These are phyloP conservation scores for Chiroxiphia lanceolata DNA, from an alignment of 2,797 vertebrate species.

Conservation along the genomic window DNA sequence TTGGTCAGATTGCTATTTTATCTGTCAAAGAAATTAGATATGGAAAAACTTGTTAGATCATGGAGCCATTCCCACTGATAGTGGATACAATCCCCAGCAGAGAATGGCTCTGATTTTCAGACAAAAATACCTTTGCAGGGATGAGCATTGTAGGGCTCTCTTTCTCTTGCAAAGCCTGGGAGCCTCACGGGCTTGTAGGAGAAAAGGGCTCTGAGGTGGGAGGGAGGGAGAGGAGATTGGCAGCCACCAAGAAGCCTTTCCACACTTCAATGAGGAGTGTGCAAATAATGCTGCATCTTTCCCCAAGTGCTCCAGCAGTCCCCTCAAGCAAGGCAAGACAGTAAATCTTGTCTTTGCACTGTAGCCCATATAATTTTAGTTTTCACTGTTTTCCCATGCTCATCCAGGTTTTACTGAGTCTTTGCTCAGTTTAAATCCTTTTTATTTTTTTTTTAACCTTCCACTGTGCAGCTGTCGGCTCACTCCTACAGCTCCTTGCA, in stretches of 20 bases:
- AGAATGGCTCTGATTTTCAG: neutral
- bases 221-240: neutral
- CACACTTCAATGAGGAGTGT: neutral
- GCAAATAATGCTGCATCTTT: neutral
- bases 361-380: neutral
- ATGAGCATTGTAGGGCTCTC: neutral
- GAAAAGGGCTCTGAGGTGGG: neutral
- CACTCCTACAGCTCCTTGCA: neutral
- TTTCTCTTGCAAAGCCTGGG: neutral
- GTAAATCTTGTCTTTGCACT: neutral
- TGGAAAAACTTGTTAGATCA: neutral
- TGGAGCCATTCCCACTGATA: neutral
- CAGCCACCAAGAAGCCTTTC: neutral
- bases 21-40: neutral
- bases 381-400: neutral
- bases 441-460: neutral
- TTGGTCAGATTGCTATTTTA: neutral
- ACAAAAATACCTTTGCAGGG: neutral
- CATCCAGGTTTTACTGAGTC: neutral
- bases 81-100: neutral
- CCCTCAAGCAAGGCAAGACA: neutral
- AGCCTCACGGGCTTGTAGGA: neutral
- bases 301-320: neutral
- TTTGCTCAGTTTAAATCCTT: neutral
- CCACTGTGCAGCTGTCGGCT: neutral